Conservation (phyloP, 2,113 vertebrate species). For the Gymnogyps californianus region DNA sequence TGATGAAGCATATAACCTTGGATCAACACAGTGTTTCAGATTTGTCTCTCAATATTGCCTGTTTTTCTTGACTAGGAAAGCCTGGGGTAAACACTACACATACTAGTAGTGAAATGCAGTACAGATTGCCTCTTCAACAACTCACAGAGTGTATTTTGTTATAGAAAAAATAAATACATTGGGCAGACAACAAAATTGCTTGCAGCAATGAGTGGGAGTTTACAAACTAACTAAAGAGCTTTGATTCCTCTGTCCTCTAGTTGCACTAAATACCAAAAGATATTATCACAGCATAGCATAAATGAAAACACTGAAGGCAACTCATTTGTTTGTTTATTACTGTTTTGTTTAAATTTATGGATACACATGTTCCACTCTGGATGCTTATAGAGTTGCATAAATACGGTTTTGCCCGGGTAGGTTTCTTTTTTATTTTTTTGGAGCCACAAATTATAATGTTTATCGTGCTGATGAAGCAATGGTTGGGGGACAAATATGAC, state of each 20-base stretch:
- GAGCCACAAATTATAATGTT: constrained; percentile 63
- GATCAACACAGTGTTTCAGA: not conserved
- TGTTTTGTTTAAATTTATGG: not conserved
- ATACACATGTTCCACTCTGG: not conserved
- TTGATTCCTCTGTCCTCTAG: not conserved
- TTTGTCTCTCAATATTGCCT: not conserved
- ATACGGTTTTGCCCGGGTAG: not conserved
- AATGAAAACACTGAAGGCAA: constrained; percentile 2
- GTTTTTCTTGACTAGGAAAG: not conserved
- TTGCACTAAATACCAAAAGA: not conserved
- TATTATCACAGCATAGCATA: not conserved
- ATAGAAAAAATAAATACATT: not conserved
- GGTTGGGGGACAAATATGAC: constrained; percentile 61
- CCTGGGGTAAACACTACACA: not conserved
- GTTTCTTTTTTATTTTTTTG: not conserved
- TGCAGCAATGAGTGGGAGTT: not conserved
- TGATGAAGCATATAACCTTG: not conserved
- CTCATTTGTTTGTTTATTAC: not conserved
- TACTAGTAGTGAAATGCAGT: not conserved
- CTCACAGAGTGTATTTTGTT: not conserved
- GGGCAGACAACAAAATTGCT: constrained; percentile 22
- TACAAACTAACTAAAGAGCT: not conserved
- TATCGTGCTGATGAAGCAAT: constrained; percentile 56
- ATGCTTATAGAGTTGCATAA: not conserved
- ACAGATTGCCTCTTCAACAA: not conserved